phyloP scores from a whole-genome alignment of 2,888 invertebrate genomes.

The Clostera curtula region DNA sequence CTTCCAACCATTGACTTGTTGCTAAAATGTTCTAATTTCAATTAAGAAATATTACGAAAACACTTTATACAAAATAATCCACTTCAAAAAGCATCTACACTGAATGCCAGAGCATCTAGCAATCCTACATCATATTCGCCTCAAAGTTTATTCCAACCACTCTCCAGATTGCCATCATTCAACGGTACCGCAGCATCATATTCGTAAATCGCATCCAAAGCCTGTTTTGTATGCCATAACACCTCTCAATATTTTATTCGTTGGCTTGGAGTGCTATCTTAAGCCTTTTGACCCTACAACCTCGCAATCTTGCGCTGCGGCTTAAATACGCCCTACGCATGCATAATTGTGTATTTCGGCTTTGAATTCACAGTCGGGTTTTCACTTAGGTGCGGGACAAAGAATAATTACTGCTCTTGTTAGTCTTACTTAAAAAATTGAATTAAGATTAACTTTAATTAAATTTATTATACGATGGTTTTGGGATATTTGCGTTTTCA shows the following conservation, averaged over 20 bases:
- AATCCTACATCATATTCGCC: constrained; percentile 6
- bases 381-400: no score
- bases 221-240: constrained; percentile 40
- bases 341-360: constrained; percentile 46
- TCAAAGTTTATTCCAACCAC: constrained; percentile 14
- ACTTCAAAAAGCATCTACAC: constrained; percentile 1
- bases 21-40: no score
- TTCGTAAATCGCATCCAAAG: constrained; percentile 27
- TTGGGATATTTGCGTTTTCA: no score
- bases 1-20: no score
- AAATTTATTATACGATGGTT: no score
- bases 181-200: constrained; percentile 23
- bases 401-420: no score
- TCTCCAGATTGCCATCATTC: constrained; percentile 16
- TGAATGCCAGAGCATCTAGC: constrained; percentile 10
- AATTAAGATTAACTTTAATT: no score
- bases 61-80: neutral
- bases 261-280: constrained; percentile 40
- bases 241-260: constrained; percentile 45
- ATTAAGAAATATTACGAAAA: no score
- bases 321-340: constrained; percentile 48
- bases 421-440: no score
- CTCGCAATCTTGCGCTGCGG: constrained; percentile 45
- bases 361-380: no score
- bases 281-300: constrained; percentile 54